Evolutionary conservation across 2,797 vertebrate species (phyloP), one percentile per base, ranked within the genome.

Genomic region (Gallinago nigripennis): DNA sequence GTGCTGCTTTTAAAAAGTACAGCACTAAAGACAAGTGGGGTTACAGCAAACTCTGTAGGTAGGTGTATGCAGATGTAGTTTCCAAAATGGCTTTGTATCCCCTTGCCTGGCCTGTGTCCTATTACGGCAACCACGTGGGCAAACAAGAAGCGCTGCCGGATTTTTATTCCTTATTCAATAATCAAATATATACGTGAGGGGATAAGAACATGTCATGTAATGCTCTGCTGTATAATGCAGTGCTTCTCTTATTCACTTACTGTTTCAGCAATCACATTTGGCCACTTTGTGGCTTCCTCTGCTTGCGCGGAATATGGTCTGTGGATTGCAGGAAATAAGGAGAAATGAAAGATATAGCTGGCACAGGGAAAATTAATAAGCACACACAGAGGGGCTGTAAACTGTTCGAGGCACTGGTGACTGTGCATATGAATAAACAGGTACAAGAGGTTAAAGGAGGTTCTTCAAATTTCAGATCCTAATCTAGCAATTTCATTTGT

Each of bases 401-500:
- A 60, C 57, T 46, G 31, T 64, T 86, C 25, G 6, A 61, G 73
- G 63, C 71, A 6, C 45, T 46, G 33, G 70, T 79, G 73, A 14
- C 80, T 6, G 3, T 77, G 75, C 79, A n/a, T 73, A 3, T 39
- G 71, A 90, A 84, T 69, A 46, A 73, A 69, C n/a, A 86, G 80
- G 46, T 88, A 79, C 1, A 0, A 79, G 51, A 58, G 90, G 69
- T 92, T 88, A 91, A 86, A 90, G 71, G 48, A 65, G 16, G 11
- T 72, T 69, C 66, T 90, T 90, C 70, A 80, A 30, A 79, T 86
- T 78, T 82, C 51, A 83, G 31, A 70, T 83, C 35, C 31, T 87
- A 54, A 76, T 90, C 35, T 70, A 53, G 51, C 35, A 79, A 82
- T 92, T 86, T 92, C 54, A 37, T 91, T 88, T 94, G 85, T 82